Base-by-base conservation (phyloP, 2,113 vertebrate genomes). In the Solea senegalensis region DNA sequence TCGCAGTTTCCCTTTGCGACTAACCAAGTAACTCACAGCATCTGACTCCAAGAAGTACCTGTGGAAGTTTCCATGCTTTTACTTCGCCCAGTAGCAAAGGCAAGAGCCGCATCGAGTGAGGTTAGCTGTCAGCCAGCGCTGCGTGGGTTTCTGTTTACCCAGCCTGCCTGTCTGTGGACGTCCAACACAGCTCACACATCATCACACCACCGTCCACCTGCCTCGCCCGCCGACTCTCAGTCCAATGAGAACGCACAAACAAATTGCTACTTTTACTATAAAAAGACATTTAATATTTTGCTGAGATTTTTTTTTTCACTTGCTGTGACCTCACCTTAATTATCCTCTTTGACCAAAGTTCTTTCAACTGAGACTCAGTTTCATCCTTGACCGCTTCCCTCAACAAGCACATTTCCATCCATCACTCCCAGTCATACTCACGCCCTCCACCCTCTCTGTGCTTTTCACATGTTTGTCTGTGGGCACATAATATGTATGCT, bases 121-220 rank as follows among this genome's bases (percentile, higher is more conserved):
- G 49, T 46, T 9, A 44, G 71, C 56, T 60, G 66, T 83, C 71
- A 86, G 82, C 65, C 80, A 55, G 73, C 59, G 69, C 60, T 83
- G 85, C 46, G 88, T 87, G 89, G 91, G 91, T 79, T 74, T 84
- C 55, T 91, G 79, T 93, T 93, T 90, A 84, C 88, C 71, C 86
- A 84, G 86, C 63, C 80, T 73, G 72, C 73, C 83, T 72, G 78
- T 86, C 82, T 88, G 81, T 80, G 76, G 62, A 60, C 75, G 58
- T 57, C 72, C 69, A 84, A 51, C 74, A 27, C 67, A 74, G 57
- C 62, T 84, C 74, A 59, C 68, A 76, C 69, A 60, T 72, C 27
- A 74, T 60, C 74, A 54, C 27, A 41, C 57, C 40, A 69, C 78
- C 46, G 60, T 77, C 76, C 84, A 83, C 75, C 62, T 74, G 60